phyloP scores from a whole-genome alignment of 2,113 vertebrate genomes.

The Takifugu bimaculatus region DNA sequence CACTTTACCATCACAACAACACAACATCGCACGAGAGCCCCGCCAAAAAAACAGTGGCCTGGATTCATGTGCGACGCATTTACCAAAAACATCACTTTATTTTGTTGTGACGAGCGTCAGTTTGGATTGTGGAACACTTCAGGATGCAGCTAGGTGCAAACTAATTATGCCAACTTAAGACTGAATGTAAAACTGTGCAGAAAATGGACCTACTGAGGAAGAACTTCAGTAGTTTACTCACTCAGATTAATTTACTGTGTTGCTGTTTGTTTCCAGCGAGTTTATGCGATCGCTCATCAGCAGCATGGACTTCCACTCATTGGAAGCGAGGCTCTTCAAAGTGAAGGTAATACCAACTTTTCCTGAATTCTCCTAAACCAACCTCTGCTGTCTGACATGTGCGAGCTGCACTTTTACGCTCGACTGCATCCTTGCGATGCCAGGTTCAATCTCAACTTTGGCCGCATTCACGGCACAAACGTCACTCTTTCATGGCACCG shows the following conservation, averaged over 20 bases:
- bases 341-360: constrained; percentile 54
- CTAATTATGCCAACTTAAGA: too few relatives aligned
- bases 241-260: not conserved
- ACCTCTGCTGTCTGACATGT: constrained; percentile 1
- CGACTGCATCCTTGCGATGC: constrained; percentile 16
- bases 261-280: constrained; percentile 37
- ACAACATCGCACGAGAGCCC: constrained; percentile 65
- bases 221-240: not conserved
- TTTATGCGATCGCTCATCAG: constrained; percentile 73
- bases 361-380: not conserved
- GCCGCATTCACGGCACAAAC: constrained; percentile 33
- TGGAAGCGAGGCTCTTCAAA: constrained; percentile 72
- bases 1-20: constrained; percentile 87
- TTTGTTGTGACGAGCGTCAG: too few relatives aligned
- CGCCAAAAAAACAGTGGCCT: constrained; percentile 61
- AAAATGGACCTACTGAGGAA: not conserved
- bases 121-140: not conserved
- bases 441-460: constrained; percentile 41
- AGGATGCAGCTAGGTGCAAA: too few relatives aligned
- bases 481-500: constrained; percentile 22
- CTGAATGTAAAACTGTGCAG: too few relatives aligned
- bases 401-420: constrained; percentile 20
- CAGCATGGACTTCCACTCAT: constrained; percentile 63
- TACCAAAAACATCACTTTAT: not conserved
- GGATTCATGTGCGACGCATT: not conserved